Evolutionary conservation across 2,888 invertebrate species (phyloP), one percentile per base, ranked within the genome.

Genomic region (Trichogramma dendrolimi): DNA sequence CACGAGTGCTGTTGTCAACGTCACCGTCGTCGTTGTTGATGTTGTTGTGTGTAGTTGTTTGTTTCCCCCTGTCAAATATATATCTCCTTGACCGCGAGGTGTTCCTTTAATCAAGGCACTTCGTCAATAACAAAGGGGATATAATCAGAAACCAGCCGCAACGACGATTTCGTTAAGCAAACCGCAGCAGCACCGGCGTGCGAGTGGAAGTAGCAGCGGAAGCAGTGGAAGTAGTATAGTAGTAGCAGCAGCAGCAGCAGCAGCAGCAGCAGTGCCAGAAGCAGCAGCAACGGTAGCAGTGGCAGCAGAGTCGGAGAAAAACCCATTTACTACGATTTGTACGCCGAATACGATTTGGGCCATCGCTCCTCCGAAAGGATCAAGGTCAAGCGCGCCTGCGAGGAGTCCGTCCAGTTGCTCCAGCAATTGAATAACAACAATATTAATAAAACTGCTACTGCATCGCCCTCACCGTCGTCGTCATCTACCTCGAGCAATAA

Each of bases 121-220:
- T 27, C 27, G 27, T 27, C 27, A 27, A 27, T 27, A 27, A 27
- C 27, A 27, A 27, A 27, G 27, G 27, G 27, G 27, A 27, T 27
- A 27, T 27, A 27, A 27, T 27, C 27, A 27, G 27, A 27, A 27
- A 27, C 27, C 27, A 27, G n/a, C 52, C 58, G 63, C 49, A 49
- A 65, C 65, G 65, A 65, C 65, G 65, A 65, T 65, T 65, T 62
- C 65, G 50, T 61, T 53, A 63, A 60, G 27, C 27, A 27, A 27
- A 27, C 27, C 56, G 50, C 63, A 53, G 11, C 48, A 27, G 11
- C 48, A 14, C 48, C 48, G 48, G 27, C 48, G 27, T 14, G 48
- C 27, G 27, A 27, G 27, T 27, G 27, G 27, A 27, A 27, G 27
- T 27, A 27, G 27, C 27, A 27, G 27, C 27, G 27, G 38, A 27